Evolutionary conservation across 2,888 invertebrate species (phyloP), one percentile per base, ranked within the genome.

Genomic region (Netelia virgata): DNA sequence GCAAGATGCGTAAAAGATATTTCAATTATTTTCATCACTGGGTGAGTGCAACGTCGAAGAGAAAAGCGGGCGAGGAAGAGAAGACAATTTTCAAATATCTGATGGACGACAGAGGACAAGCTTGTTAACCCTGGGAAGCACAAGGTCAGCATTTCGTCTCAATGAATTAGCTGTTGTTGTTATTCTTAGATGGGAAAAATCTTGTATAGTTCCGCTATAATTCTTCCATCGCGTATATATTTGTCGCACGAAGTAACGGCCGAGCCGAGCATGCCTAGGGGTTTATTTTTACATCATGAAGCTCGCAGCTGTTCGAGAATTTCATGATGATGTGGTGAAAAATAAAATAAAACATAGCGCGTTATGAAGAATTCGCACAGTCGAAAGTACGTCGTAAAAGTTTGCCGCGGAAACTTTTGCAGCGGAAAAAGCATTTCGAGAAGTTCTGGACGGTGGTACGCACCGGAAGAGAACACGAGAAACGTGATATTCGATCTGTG

Each of bases 61-160:
- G 88, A 88, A 89, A 88, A 88, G 87, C 87, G 88, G 87, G 87
- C 74, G 87, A 89, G 86, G 88, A 83, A 82, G 85, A 86, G 75
- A 84, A 73, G 83, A 88, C 88, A 87, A 87, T 89, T 87, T 89
- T 87, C 88, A 90, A 89, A 87, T 90, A 91, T 89, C 92, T 90
- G 76, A 90, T 90, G 90, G 92, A 93, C 89, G 92, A 92, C 86
- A 92, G 91, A 91, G 91, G 90, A 91, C 86, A 91, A 86, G 88
- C 88, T 90, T 93, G 89, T 90, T 93, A 91, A 91, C 91, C 92
- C 93, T 92, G 88, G 86, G 82, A 89, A 87, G 80, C 88, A 82
- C 86, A 91, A 92, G 92, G 92, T 92, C 83, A 86, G 85, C 80
- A n/a, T 36, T 36, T 8, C 5, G 6, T 36, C 36, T 1, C 6